Evolutionary conservation across 2,797 vertebrate genomes (phyloP).

Genomic region (Sebastiscus albofasciatus): DNA sequence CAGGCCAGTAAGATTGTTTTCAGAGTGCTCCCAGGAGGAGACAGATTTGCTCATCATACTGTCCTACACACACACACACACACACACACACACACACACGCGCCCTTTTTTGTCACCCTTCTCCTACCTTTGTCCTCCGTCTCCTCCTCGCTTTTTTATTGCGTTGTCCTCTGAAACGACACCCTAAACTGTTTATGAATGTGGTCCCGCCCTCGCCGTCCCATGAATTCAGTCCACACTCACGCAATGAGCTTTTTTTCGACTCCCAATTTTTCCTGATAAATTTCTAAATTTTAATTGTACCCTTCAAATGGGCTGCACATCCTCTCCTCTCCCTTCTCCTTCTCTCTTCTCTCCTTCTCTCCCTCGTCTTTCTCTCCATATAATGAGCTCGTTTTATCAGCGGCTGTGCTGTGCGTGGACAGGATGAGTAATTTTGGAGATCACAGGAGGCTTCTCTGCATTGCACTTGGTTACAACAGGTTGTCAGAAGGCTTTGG

Average conservation of each 20-base stretch:
- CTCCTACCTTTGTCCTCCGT: not conserved
- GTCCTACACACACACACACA: not conserved
- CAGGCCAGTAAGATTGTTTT: slow-evolving; percentile 16
- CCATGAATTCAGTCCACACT: not conserved
- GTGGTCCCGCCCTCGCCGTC: not conserved
- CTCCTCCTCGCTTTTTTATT: not conserved
- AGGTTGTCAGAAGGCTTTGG: slow-evolving; percentile 72
- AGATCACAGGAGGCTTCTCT: slow-evolving; percentile 74
- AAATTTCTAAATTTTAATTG: slow-evolving; percentile 60
- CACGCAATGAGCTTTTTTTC: slow-evolving; percentile 11
- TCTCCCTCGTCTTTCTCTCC: slow-evolving; percentile 53
- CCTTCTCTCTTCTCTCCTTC: slow-evolving; percentile 26
- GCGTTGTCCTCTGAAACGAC: not conserved
- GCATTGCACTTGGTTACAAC: slow-evolving; percentile 77
- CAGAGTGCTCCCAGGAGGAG: slow-evolving; percentile 7
- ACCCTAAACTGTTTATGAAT: slow-evolving; percentile 14
- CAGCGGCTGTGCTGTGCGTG: slow-evolving; percentile 61
- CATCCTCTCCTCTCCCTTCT: slow-evolving; percentile 29
- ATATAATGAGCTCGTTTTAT: slow-evolving; percentile 72
- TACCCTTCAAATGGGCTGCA: slow-evolving; percentile 56
- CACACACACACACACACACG: not conserved
- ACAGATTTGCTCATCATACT: slow-evolving; percentile 14
- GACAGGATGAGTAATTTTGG: slow-evolving; percentile 71
- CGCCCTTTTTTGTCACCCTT: not conserved
- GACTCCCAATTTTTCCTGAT: slow-evolving; percentile 12